These are phyloP conservation scores for Columba guinea DNA, from an alignment of 2,797 vertebrate genomes.

Conservation along the genomic window DNA sequence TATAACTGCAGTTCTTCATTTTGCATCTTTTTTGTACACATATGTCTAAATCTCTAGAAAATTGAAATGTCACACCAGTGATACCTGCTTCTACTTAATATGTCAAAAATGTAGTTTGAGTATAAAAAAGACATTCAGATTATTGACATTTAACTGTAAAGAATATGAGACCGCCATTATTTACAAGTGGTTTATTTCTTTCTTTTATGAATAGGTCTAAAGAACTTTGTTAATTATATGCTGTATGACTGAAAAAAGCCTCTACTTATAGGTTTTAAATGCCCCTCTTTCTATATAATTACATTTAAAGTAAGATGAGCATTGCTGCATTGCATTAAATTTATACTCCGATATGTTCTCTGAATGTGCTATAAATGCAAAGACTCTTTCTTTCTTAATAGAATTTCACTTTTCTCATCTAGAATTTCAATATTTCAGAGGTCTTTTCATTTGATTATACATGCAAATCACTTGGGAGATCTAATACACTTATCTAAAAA, in stretches of 20 bases:
- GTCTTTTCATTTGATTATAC: slow-evolving; percentile 69
- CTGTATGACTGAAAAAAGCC: slow-evolving; percentile 38
- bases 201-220: slow-evolving; percentile 72
- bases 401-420: slow-evolving; percentile 68
- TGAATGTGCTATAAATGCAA: slow-evolving; percentile 58
- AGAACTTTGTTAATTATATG: slow-evolving; percentile 78
- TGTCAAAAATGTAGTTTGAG: slow-evolving; percentile 66
- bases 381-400: slow-evolving; percentile 66
- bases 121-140: slow-evolving; percentile 67
- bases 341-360: slow-evolving; percentile 58
- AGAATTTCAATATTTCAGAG: slow-evolving; percentile 63
- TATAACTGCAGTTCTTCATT: slow-evolving; percentile 54
- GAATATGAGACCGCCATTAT: slow-evolving; percentile 72
- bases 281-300: slow-evolving; percentile 71
- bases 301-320: slow-evolving; percentile 71
- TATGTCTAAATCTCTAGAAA: slow-evolving; percentile 68
- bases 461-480: slow-evolving; percentile 67
- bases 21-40: slow-evolving; percentile 64
- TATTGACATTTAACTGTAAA: slow-evolving; percentile 73
- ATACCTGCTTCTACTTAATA: slow-evolving; percentile 67
- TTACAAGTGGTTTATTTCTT: slow-evolving; percentile 76
- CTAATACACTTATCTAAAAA: slow-evolving; percentile 69
- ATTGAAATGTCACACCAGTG: slow-evolving; percentile 60
- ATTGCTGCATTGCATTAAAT: slow-evolving; percentile 65
- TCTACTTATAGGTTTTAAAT: slow-evolving; percentile 70